Percentiles rank a stretch among this genome's conserved stretches.
phyloP scores from a whole-genome alignment of 2,888 invertebrate genomes.

The Drosophila aldrichi region DNA sequence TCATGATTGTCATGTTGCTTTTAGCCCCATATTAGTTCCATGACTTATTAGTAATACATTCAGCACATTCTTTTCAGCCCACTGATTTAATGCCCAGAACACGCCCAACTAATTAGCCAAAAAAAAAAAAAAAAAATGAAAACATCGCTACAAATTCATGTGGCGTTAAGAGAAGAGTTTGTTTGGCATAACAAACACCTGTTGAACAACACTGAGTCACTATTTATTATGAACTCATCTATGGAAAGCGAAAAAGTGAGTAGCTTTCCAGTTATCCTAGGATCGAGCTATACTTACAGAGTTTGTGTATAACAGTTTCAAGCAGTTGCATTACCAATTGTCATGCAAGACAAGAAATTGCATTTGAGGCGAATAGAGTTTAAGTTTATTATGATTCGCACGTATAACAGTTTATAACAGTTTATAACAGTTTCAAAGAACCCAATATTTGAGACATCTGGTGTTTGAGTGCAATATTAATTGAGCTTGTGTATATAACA shows the following conservation, averaged over 20 bases:
- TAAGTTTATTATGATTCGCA: not conserved
- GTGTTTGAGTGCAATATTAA: too few species aligned
- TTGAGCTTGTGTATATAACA: too few species aligned
- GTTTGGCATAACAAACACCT: slow-evolving; percentile 1
- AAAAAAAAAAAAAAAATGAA: slow-evolving; percentile 4
- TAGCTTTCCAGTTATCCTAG: not conserved
- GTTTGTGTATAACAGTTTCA: not conserved
- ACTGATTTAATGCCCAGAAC: slow-evolving; percentile 14
- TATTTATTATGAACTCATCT: slow-evolving; percentile 49
- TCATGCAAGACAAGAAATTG: not conserved
- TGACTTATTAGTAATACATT: not conserved
- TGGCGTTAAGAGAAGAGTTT: slow-evolving; percentile 6
- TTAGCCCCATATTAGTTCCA: not conserved
- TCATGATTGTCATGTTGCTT: not conserved
- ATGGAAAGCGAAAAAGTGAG: slow-evolving; percentile 9
- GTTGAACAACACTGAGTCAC: slow-evolving; percentile 37
- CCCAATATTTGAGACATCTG: not conserved
- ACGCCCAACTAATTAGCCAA: slow-evolving; percentile 46
- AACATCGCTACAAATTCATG: slow-evolving; percentile 14
- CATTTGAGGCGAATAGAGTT: not conserved
- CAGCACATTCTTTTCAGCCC: too few species aligned
- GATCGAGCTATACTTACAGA: too few species aligned
- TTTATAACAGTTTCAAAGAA: not conserved
- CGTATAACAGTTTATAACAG: slow-evolving; percentile 1
- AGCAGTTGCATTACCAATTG: not conserved